phyloP scores from a whole-genome alignment of 2,113 vertebrate genomes.

The Empidonax alnorum region DNA sequence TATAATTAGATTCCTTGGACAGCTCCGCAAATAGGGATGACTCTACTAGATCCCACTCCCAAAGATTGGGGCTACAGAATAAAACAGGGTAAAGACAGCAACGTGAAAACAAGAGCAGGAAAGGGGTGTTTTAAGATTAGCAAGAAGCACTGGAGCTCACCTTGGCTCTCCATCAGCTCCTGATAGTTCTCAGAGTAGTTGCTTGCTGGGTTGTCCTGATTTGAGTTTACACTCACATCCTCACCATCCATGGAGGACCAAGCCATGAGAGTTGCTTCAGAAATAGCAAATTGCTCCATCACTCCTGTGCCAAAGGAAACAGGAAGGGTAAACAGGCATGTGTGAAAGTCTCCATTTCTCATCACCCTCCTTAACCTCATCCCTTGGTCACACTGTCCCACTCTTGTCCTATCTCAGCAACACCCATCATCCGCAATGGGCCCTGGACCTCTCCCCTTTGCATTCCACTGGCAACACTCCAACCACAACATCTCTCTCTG shows the following conservation, averaged over 20 bases:
- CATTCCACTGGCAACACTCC: background rate
- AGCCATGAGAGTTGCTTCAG: constrained; percentile 93
- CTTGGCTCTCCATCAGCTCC: constrained; percentile 87
- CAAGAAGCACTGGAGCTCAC: constrained; percentile 56
- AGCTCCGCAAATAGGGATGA: background rate
- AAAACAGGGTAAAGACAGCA: background rate
- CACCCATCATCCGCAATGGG: background rate
- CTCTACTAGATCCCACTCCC: background rate
- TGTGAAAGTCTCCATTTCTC: background rate
- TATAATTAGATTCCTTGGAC: background rate
- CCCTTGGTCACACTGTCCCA: background rate
- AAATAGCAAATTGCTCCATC: constrained; percentile 97
- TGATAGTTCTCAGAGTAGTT: constrained; percentile 94
- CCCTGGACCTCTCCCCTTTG: background rate
- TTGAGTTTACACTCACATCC: constrained; percentile 91
- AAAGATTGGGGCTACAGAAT: background rate
- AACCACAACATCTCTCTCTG: background rate
- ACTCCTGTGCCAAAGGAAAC: constrained; percentile 79
- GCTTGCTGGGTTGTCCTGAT: constrained; percentile 89
- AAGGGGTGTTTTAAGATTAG: background rate
- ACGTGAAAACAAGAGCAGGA: background rate
- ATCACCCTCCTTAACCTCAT: background rate
- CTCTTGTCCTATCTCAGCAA: background rate
- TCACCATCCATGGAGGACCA: constrained; percentile 98
- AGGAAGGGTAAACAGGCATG: background rate